A percentile compares a stretch with the other conserved stretches of the same genome.
phyloP scores from a whole-genome alignment of 1,140 invertebrate genomes.

The Colletes gigas region DNA sequence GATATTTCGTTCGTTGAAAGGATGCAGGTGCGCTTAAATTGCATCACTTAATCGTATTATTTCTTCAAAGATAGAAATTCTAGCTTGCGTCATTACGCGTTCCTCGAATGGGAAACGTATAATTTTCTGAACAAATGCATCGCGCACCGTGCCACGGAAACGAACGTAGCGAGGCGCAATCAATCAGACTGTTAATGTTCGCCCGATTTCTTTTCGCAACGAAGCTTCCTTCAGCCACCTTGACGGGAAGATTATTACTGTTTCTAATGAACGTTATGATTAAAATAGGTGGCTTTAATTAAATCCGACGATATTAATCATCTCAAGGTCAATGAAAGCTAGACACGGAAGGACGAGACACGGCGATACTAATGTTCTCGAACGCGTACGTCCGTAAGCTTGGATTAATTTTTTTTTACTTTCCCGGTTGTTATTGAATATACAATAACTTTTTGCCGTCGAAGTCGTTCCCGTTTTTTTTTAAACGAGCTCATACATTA shows the following conservation, averaged over 20 bases:
- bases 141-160: not conserved
- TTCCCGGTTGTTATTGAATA: too few species aligned
- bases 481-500: too few species aligned
- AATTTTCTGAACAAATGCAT: constrained; percentile 15
- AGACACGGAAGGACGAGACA: not conserved
- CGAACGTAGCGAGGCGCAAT: constrained; percentile 16
- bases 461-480: too few species aligned
- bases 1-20: not conserved
- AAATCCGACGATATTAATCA: constrained; percentile 43
- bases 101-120: not conserved
- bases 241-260: constrained; percentile 34
- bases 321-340: constrained; percentile 39
- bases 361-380: constrained; percentile 3
- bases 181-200: constrained; percentile 30
- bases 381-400: not conserved
- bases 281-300: constrained; percentile 48
- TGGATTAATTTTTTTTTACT: not conserved
- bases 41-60: not conserved
- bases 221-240: constrained; percentile 34
- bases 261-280: constrained; percentile 48
- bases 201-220: constrained; percentile 30
- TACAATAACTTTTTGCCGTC: too few species aligned
- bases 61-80: not conserved
- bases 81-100: not conserved
- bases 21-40: not conserved